phyloP scores from a whole-genome alignment of 2,888 invertebrate genomes.

The Phortica okadai region DNA sequence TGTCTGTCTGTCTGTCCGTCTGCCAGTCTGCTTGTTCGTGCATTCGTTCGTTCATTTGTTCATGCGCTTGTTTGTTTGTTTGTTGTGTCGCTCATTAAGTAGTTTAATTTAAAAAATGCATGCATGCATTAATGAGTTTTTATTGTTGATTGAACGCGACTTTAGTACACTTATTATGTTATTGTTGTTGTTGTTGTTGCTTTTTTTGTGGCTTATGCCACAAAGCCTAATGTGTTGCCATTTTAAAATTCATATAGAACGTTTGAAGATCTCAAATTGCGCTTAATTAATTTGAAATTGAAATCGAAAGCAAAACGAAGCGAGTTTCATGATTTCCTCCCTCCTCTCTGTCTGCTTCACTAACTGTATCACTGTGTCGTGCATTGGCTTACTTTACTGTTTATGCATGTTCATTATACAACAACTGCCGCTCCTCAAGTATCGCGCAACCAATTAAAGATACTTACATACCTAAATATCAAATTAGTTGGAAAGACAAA shows the following conservation, averaged over 20 bases:
- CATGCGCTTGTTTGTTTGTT: slow-evolving; percentile 41
- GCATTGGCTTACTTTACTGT: too few species aligned
- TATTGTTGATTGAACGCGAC: slow-evolving; percentile 52
- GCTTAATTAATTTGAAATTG: too few species aligned
- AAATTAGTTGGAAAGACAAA: slow-evolving; percentile 12
- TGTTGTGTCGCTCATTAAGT: slow-evolving; percentile 56
- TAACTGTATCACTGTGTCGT: too few species aligned
- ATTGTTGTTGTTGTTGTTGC: neutral
- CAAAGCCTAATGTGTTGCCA: too few species aligned
- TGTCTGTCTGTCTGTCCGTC: slow-evolving; percentile 40
- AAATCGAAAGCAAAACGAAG: too few species aligned
- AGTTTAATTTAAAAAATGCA: slow-evolving; percentile 67
- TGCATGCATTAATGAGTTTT: slow-evolving; percentile 69
- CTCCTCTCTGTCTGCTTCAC: too few species aligned
- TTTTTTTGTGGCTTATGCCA: neutral
- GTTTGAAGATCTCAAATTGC: too few species aligned
- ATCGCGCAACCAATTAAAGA: neutral
- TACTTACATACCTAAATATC: slow-evolving; percentile 15
- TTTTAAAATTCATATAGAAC: too few species aligned
- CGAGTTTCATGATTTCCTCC: too few species aligned
- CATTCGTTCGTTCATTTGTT: slow-evolving; percentile 46
- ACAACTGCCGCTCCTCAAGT: neutral
- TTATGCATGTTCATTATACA: neutral
- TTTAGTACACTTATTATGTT: neutral
- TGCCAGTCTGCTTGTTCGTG: slow-evolving; percentile 37